A percentile compares a stretch with the other conserved stretches of the same genome.
Evolutionary conservation across 1,140 invertebrate genomes (phyloP).

Genomic region (Metopolophium dirhodum): DNA sequence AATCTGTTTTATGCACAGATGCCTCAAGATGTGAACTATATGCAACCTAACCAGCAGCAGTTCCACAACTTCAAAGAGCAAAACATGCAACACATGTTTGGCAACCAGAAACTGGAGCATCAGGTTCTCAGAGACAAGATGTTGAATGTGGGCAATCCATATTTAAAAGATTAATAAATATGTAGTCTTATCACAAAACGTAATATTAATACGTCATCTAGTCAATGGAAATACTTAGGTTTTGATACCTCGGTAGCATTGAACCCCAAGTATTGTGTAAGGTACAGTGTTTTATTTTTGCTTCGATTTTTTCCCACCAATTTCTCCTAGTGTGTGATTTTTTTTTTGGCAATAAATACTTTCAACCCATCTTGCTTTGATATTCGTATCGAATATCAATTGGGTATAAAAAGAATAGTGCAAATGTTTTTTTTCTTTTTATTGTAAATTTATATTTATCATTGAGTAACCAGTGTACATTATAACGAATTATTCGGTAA

Average conservation of each 20-base stretch:
- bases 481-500: constrained; percentile 44
- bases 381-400: constrained; percentile 54
- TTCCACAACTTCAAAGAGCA: constrained; percentile 54
- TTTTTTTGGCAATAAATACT: constrained; percentile 56
- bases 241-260: constrained; percentile 57
- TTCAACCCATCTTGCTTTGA: constrained; percentile 36
- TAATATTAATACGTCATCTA: constrained; percentile 56
- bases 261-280: constrained; percentile 56
- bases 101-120: constrained; percentile 51
- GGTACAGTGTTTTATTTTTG: constrained; percentile 55
- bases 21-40: constrained; percentile 52
- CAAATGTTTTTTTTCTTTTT: constrained; percentile 34
- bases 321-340: constrained; percentile 55
- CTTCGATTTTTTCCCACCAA: constrained; percentile 50
- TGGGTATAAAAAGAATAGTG: constrained; percentile 53
- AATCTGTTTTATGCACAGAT: constrained; percentile 54
- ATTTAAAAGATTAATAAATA: constrained; percentile 56
- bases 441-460: constrained; percentile 42
- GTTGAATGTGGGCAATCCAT: constrained; percentile 54
- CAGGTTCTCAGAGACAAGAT: constrained; percentile 54
- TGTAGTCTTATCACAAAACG: constrained; percentile 54
- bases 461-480: constrained; percentile 29
- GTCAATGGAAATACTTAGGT: constrained; percentile 57
- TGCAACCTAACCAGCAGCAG: constrained; percentile 54
- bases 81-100: constrained; percentile 52